Conservation (phyloP, 2,888 invertebrate species). For the Boloria euphrosyne region DNA sequence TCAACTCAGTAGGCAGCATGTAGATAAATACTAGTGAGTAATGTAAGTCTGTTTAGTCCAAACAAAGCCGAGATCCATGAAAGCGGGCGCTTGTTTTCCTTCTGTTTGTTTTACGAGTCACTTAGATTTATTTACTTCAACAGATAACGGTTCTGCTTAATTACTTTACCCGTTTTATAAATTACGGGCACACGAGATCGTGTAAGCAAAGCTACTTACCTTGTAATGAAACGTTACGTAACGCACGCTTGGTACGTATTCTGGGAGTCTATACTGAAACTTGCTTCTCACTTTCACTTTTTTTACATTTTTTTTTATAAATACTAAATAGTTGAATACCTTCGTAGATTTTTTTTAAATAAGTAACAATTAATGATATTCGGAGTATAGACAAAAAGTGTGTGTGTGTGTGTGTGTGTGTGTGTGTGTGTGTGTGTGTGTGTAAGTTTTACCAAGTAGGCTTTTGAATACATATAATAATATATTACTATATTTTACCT, state of each 20-base stretch:
- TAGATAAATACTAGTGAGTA: conserved; percentile 9
- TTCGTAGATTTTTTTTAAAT: not conserved
- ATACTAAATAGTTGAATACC: too few species aligned
- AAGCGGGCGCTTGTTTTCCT: conserved; percentile 49
- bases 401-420: too few species aligned
- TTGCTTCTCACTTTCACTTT: too few species aligned
- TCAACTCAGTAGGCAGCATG: conserved; percentile 6
- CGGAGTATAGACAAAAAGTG: too few species aligned
- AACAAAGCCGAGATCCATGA: conserved; percentile 45
- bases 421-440: too few species aligned
- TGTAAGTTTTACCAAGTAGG: too few species aligned
- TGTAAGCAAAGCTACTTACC: conserved; percentile 46
- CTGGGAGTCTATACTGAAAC: not conserved
- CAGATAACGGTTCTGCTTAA: conserved; percentile 68
- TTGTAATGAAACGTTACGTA: conserved; percentile 12
- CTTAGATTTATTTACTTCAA: conserved; percentile 64
- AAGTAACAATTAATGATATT: not conserved
- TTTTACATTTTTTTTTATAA: too few species aligned
- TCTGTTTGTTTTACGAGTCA: conserved; percentile 62
- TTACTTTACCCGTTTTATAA: conserved; percentile 62
- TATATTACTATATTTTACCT: too few species aligned
- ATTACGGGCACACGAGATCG: conserved; percentile 45
- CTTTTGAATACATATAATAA: too few species aligned
- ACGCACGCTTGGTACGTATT: not conserved
- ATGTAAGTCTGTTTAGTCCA: conserved; percentile 49